These are phyloP conservation scores for Protobothrops mucrosquamatus DNA, from an alignment of 2,113 vertebrate genomes.

Conservation along the genomic window DNA sequence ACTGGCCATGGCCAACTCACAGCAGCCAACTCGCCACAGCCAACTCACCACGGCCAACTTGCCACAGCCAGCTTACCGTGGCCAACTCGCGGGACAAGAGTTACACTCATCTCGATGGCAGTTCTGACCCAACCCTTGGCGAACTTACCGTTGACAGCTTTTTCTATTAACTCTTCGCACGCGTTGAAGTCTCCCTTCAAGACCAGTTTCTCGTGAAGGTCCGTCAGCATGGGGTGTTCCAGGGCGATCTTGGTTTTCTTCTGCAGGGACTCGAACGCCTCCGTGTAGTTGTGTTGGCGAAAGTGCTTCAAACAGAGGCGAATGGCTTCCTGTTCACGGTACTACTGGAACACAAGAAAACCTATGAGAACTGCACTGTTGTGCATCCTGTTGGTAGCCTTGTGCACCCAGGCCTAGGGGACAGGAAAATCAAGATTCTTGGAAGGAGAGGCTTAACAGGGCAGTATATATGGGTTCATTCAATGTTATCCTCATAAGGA, in stretches of 20 bases:
- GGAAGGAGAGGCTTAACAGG: background rate
- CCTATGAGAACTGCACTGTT: constrained; percentile 53
- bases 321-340: constrained; percentile 99
- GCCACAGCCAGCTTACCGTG: too few relatives aligned
- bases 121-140: background rate
- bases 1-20: too few relatives aligned
- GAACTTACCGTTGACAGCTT: constrained; percentile 91
- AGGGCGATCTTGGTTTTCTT: constrained; percentile 97
- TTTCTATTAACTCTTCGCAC: constrained; percentile 96
- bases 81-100: too few relatives aligned
- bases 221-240: constrained; percentile 96
- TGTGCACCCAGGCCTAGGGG: background rate
- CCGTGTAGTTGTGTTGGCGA: constrained; percentile 98
- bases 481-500: background rate
- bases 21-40: too few relatives aligned
- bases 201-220: constrained; percentile 93
- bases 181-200: constrained; percentile 95
- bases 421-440: background rate
- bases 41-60: too few relatives aligned
- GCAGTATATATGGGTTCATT: too few relatives aligned
- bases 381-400: background rate
- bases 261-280: constrained; percentile 98
- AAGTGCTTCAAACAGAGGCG: constrained; percentile 98
- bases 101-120: too few relatives aligned
- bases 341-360: constrained; percentile 82